Base-by-base conservation (phyloP, 2,113 vertebrate genomes). In the Sinocyclocheilus rhinocerous region DNA sequence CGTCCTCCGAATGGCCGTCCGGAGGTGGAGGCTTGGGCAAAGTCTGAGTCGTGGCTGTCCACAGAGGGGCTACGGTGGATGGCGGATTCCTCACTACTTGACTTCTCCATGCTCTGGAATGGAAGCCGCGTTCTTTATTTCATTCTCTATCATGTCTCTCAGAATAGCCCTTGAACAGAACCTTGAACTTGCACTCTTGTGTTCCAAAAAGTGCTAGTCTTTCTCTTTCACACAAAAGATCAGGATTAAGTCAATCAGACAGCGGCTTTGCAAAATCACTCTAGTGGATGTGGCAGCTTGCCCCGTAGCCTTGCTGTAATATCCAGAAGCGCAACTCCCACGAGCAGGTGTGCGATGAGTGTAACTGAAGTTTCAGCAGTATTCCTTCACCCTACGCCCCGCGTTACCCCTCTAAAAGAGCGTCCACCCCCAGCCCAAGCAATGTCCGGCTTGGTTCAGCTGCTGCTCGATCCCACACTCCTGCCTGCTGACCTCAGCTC, bases 21-120 rank as follows among this genome's bases (percentile, higher is more conserved):
- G 84, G 98, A 97, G 93, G 95, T 95, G 93, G 97, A 98, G 75
- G 98, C 96, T 91, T 96, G 96, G 78, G 96, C 95, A 89, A 97
- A 97, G 92, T 97, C 97, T 3, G 97, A 98, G 90, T 98, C 97
- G 69, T 95, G 96, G 95, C 98, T 99, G 85, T 99, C 97, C 95
- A 99, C 94, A 55, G 98, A 99, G 69, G 97, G 98, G 95, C 98
- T 99, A 93, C 97, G 97, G 93, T 97, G 97, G 92, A 99, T 97
- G 92, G 97, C 97, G 91, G 98, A 99, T 94, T 98, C 97, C 94
- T 99, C 98, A 92, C 98, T 99, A 96, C 98, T 99, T 94, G 98
- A 99, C 95, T 98, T 99, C 97, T 99, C 98, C 98, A 99, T 99
- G 96, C 94, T 98, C 95, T 93, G 93, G 88, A 88, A 91, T 94